Evolutionary conservation across 2,113 vertebrate species (phyloP), one percentile per base, ranked within the genome.

Genomic region (Oostethus manadensis): DNA sequence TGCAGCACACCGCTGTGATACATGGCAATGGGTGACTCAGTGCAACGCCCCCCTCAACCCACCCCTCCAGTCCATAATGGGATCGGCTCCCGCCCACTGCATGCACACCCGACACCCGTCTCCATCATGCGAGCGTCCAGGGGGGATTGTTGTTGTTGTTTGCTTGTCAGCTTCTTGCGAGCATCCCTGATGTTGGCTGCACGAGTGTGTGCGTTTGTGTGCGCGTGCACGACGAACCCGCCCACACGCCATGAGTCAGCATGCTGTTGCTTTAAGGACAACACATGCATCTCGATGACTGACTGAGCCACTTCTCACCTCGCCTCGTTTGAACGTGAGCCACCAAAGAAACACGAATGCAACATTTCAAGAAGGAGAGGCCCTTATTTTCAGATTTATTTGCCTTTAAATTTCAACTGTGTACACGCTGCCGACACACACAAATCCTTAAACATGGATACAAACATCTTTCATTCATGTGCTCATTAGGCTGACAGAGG

Each of bases 271-370:
- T 55, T 18, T 14, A 40, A 55, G 53, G 40, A 55, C 13, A 7
- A 18, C 53, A 20, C n/a, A 20, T 55, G 53, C 53, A 55, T 55
- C 53, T 40, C 53, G 40, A 55, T 55, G 53, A 55, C 53, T 21
- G 35, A 40, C 6, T 15, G 38, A 42, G 38, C 38, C 13, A 42
- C 38, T 42, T 42, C 38, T 42, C 38, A 42, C 38, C 13, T 42
- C 13, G 38, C 38, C 38, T 42, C 6, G 38, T 42, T 42, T 42
- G 38, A 42, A 42, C 5, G 38, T 14, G 38, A 42, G 13, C 38
- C 38, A 11, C 38, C 38, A 10, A 40, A 55, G 35, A 55, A 55
- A 21, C 35, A 40, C 35, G 21, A 18, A 13, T 55, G n/a, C 16
- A 35, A 17, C 10, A 11, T 29, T 51, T 10, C 29, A 11, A 35